A percentile compares a stretch with the other conserved stretches of the same genome.
phyloP scores from a whole-genome alignment of 1,140 invertebrate genomes.

The Drosophila trapezifrons region DNA sequence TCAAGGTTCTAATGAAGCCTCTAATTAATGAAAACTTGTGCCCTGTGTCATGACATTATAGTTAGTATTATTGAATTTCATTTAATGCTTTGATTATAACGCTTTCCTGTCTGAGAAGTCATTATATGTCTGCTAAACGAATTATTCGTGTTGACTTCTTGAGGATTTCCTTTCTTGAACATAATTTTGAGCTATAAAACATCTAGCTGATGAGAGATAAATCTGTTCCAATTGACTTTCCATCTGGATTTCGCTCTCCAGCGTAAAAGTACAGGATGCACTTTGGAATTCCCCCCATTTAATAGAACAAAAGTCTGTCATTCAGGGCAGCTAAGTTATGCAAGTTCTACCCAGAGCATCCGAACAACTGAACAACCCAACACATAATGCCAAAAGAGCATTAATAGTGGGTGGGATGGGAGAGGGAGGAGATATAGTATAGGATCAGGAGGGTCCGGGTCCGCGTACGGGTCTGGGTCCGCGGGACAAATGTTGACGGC shows the following conservation, averaged over 20 bases:
- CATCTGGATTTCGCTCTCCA: slow-evolving; percentile 1
- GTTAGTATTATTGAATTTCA: too few species aligned
- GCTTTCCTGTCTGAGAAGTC: neutral
- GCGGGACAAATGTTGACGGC: slow-evolving; percentile 63
- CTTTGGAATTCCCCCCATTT: slow-evolving; percentile 10
- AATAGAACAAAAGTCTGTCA: slow-evolving; percentile 25
- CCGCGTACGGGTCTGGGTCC: neutral
- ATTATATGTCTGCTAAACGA: neutral
- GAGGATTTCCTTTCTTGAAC: neutral
- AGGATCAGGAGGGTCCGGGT: slow-evolving; percentile 4
- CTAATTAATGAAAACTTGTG: too few species aligned
- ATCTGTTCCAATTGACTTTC: slow-evolving; percentile 2
- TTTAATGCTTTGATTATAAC: neutral
- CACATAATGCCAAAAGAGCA: slow-evolving; percentile 35
- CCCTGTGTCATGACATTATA: too few species aligned
- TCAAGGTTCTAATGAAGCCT: too few species aligned
- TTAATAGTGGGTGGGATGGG: slow-evolving; percentile 18
- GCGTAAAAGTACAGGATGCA: slow-evolving; percentile 10
- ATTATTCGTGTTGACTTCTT: neutral
- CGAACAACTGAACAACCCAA: neutral
- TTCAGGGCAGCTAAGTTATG: slow-evolving; percentile 27
- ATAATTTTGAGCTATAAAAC: neutral
- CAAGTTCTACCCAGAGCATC: slow-evolving; percentile 21
- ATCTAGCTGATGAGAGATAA: neutral
- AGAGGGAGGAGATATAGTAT: neutral